Conservation (phyloP, 64 coral and sea anemone species). For the Trachythela sp. region DNA sequence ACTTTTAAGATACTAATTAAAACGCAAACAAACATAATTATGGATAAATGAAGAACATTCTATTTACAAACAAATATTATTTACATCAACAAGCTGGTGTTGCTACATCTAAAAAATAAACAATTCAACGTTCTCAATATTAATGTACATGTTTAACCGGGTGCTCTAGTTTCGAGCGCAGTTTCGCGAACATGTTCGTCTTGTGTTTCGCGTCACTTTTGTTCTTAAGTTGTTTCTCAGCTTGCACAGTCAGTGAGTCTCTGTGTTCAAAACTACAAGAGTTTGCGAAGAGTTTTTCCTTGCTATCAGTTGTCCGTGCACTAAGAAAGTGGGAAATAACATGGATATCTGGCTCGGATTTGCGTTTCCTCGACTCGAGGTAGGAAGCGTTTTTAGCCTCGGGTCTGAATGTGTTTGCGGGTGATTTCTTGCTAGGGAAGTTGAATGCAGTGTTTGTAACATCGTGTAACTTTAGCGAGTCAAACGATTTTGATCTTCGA, state of each 20-base stretch:
- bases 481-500: neutral
- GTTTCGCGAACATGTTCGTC: neutral
- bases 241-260: neutral
- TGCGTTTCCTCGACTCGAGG: too few species aligned
- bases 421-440: neutral
- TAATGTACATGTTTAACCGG: neutral
- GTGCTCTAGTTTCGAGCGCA: neutral
- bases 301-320: neutral
- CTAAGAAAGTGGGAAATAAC: too few species aligned
- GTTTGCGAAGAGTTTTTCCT: neutral
- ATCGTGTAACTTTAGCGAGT: neutral
- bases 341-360: too few species aligned
- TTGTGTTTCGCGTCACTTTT: neutral
- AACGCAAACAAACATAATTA: too few species aligned
- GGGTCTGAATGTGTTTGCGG: neutral
- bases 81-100: too few species aligned
- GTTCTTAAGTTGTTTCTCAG: neutral
- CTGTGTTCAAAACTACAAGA: conserved; percentile 2
- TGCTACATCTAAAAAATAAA: too few species aligned
- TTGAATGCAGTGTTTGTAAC: neutral
- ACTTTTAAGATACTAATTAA: too few species aligned
- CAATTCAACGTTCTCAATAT: neutral
- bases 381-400: too few species aligned
- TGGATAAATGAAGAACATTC: too few species aligned
- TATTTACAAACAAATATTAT: too few species aligned